Evolutionary conservation across 2,888 invertebrate species (phyloP), one percentile per base, ranked within the genome.

Genomic region (Escarpia spicata): DNA sequence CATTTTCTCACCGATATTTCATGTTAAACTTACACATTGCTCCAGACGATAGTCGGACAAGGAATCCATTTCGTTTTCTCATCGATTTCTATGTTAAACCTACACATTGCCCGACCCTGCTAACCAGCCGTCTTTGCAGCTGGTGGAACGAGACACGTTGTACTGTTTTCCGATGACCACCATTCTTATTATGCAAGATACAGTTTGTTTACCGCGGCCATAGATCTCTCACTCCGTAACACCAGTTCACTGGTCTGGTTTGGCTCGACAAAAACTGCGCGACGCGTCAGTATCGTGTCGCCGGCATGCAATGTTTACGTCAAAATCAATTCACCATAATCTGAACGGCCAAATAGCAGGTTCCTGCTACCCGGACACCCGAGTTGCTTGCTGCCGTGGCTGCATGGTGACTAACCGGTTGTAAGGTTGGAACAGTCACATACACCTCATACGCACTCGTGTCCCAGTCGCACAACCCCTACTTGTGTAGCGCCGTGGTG

Each of bases 311-410:
- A 26, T 75, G 75, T 75, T 75, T 75, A 75, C 26, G 75, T 75
- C 75, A 75, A 75, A 26, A 75, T 75, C 75, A 75, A 75, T 75
- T 75, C 75, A n/a, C 19, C 19, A 75, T 26, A 75, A 75, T 75
- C 75, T 75, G 75, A 75, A 75, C 75, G 19, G 75, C 75, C 75
- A 75, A 75, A 75, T 75, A 75, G 75, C 75, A n/a, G 75, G 75
- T 19, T 26, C 75, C n/a, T 75, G 75, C 19, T 75, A 75, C 75
- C 26, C 75, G 19, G 75, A 75, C 75, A 75, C 75, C 75, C 75
- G 75, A 75, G 75, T 75, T 75, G 19, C 26, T 75, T 75, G 75
- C 60, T 19, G 60, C 19, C 19, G 60, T 19, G 60, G 60, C 60
- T 60, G 60, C 75, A 4, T 75, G 26, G 75, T 75, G 75, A 75